A percentile compares a stretch with the other conserved stretches of the same genome.
These are phyloP conservation scores for Coelogynopora nodosa DNA, from an alignment of 2,888 invertebrate genomes.

Conservation along the genomic window DNA sequence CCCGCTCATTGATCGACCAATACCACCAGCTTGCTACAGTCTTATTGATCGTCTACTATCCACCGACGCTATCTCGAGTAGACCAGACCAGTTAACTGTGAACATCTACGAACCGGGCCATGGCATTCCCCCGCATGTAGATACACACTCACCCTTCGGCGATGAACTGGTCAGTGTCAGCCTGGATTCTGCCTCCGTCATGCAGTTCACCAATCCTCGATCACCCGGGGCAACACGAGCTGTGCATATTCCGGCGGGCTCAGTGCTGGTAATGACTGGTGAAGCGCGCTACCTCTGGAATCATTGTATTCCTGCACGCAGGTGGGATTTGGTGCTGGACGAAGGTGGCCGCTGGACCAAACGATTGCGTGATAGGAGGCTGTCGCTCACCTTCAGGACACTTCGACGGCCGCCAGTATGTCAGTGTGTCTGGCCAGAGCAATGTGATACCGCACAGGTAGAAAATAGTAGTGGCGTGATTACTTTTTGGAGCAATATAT, in stretches of 20 bases:
- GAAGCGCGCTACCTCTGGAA: slow-evolving; percentile 68
- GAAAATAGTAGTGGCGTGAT: not conserved
- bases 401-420: slow-evolving; percentile 50
- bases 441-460: slow-evolving; percentile 68
- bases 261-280: slow-evolving; percentile 75
- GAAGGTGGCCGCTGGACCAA: slow-evolving; percentile 54
- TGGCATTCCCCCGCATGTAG: slow-evolving; percentile 84
- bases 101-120: slow-evolving; percentile 64
- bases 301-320: slow-evolving; percentile 72
- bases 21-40: slow-evolving; percentile 71
- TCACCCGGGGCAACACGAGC: slow-evolving; percentile 51
- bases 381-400: slow-evolving; percentile 80
- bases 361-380: slow-evolving; percentile 63
- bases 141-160: slow-evolving; percentile 89
- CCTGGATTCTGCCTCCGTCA: slow-evolving; percentile 70
- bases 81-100: slow-evolving; percentile 62
- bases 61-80: slow-evolving; percentile 55
- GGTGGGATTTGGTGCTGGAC: slow-evolving; percentile 70
- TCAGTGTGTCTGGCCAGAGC: slow-evolving; percentile 53
- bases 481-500: too few species aligned
- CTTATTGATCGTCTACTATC: slow-evolving; percentile 67
- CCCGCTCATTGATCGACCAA: slow-evolving; percentile 66
- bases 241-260: slow-evolving; percentile 69
- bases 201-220: slow-evolving; percentile 76
- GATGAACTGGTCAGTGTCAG: slow-evolving; percentile 82